Conservation (phyloP, 2,888 invertebrate species). For the Ichneumon xanthorius region DNA sequence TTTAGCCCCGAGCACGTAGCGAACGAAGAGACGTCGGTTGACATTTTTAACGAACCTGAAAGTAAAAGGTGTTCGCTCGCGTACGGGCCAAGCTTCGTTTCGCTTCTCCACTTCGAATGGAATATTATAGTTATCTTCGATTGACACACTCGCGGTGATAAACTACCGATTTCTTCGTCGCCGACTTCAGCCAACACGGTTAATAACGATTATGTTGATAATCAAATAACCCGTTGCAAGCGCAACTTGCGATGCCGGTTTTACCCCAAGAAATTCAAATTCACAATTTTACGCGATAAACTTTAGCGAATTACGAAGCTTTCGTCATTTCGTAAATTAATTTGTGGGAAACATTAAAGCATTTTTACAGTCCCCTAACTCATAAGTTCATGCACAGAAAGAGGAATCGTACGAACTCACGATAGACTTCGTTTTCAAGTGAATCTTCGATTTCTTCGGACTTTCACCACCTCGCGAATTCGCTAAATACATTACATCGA, state of each 20-base stretch:
- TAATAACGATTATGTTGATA: constrained; percentile 12
- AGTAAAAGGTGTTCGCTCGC: constrained; percentile 57
- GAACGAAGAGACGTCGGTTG: constrained; percentile 54
- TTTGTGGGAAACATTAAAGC: too few relatives aligned
- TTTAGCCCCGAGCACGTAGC: constrained; percentile 62
- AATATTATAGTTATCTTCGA: constrained; percentile 43
- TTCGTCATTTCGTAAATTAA: constrained; percentile 7
- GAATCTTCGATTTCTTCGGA: constrained; percentile 61
- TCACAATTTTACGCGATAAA: not conserved
- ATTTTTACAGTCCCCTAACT: not conserved
- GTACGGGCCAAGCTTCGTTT: constrained; percentile 38
- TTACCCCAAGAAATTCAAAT: not conserved
- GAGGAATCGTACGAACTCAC: not conserved
- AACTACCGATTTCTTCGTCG: constrained; percentile 1
- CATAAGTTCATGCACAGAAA: not conserved
- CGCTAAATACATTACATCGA: not conserved
- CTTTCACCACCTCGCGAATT: constrained; percentile 56
- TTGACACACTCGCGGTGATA: constrained; percentile 15
- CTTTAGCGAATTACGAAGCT: constrained; percentile 8
- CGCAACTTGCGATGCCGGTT: not conserved
- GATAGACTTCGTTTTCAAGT: constrained; percentile 32
- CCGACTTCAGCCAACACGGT: not conserved
- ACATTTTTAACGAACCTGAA: constrained; percentile 65
- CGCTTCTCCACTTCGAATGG: constrained; percentile 20
- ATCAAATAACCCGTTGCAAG: constrained; percentile 20